These are phyloP conservation scores for Lagria hirta DNA, from an alignment of 2,888 invertebrate species.

Conservation along the genomic window DNA sequence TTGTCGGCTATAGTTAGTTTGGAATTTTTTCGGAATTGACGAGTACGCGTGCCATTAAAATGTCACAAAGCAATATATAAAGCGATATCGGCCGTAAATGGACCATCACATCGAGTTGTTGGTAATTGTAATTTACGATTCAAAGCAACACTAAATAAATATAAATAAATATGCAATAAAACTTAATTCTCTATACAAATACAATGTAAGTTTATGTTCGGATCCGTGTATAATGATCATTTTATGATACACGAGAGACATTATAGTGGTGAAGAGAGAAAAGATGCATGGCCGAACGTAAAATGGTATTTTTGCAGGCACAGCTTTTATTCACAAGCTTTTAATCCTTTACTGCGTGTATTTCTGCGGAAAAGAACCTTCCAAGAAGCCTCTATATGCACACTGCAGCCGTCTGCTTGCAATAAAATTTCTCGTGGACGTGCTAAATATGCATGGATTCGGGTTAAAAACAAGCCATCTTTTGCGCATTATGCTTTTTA, in stretches of 20 bases:
- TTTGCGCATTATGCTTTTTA: too few species aligned
- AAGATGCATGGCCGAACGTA: slow-evolving; percentile 19
- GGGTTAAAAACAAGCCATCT: slow-evolving; percentile 9
- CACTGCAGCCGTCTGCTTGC: slow-evolving; percentile 2
- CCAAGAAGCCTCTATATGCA: slow-evolving; percentile 8
- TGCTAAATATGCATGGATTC: slow-evolving; percentile 16
- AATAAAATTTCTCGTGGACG: slow-evolving; percentile 11
- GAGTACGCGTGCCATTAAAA: slow-evolving; percentile 6
- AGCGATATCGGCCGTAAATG: slow-evolving; percentile 26
- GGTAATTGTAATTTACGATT: slow-evolving; percentile 33
- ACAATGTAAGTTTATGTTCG: slow-evolving; percentile 44
- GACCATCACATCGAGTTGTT: slow-evolving; percentile 24
- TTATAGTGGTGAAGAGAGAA: slow-evolving; percentile 27
- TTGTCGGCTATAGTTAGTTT: too few species aligned
- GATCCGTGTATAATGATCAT: slow-evolving; percentile 42
- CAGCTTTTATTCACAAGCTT: slow-evolving; percentile 14
- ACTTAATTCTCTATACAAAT: slow-evolving; percentile 44
- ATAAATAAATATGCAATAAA: slow-evolving; percentile 35
- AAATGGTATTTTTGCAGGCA: slow-evolving; percentile 21
- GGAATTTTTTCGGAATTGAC: too few species aligned
- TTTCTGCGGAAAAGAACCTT: slow-evolving; percentile 14
- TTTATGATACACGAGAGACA: slow-evolving; percentile 40
- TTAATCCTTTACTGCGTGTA: slow-evolving; percentile 17
- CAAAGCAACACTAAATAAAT: slow-evolving; percentile 29
- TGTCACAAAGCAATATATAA: slow-evolving; percentile 15